phyloP scores from a whole-genome alignment of 2,797 vertebrate genomes.

The Adelosebastes latens region DNA sequence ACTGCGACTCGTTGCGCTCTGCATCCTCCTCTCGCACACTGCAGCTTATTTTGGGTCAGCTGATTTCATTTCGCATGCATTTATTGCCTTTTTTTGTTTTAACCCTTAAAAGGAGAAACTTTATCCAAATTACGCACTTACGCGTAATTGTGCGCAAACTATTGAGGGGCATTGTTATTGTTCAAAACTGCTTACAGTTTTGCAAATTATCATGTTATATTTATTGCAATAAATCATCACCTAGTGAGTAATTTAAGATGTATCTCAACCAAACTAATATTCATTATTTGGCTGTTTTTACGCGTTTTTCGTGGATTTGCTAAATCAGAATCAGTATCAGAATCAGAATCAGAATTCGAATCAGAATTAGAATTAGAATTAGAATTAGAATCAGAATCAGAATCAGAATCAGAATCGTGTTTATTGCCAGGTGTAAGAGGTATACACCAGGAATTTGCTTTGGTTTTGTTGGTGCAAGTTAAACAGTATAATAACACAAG shows the following conservation, averaged over 20 bases:
- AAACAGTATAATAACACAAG: too few species aligned
- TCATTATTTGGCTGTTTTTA: background rate
- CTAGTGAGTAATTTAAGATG: background rate
- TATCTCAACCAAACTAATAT: background rate
- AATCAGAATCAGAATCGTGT: too few species aligned
- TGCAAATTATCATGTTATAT: background rate
- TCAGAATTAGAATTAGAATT: too few species aligned
- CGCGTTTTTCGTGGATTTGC: background rate
- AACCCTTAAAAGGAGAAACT: background rate
- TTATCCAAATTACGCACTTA: slow-evolving; percentile 50
- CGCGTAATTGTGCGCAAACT: slow-evolving; percentile 48
- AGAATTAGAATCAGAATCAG: too few species aligned
- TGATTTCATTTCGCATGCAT: slow-evolving; percentile 1
- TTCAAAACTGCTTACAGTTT: background rate
- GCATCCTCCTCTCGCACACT: slow-evolving; percentile 84
- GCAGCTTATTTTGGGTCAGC: slow-evolving; percentile 87
- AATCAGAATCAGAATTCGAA: too few species aligned
- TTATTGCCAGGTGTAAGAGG: too few species aligned
- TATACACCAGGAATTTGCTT: too few species aligned
- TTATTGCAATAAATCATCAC: background rate
- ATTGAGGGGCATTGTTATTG: background rate
- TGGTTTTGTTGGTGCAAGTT: too few species aligned
- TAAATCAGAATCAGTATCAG: background rate
- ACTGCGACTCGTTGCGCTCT: slow-evolving; percentile 84
- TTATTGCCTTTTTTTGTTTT: slow-evolving; percentile 5